These are phyloP conservation scores for Dryas iulia DNA, from an alignment of 1,140 invertebrate genomes.

Conservation along the genomic window DNA sequence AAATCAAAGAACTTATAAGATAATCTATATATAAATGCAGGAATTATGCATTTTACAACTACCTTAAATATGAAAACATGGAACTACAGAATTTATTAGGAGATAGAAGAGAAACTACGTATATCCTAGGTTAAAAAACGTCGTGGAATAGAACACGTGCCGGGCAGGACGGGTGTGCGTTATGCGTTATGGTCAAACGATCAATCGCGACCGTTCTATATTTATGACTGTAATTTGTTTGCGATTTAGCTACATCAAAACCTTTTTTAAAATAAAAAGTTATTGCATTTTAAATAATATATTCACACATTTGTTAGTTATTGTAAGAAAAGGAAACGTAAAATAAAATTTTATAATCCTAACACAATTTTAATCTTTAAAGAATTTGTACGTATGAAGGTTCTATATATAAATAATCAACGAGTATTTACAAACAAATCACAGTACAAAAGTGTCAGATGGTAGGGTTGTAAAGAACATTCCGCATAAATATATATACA, in stretches of 20 bases:
- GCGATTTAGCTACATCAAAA: not conserved
- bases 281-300: not conserved
- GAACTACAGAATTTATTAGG: conserved; percentile 27
- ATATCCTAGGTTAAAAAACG: conserved; percentile 32
- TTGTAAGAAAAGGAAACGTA: not conserved
- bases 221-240: conserved; percentile 37
- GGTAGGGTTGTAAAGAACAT: not conserved
- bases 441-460: conserved; percentile 18
- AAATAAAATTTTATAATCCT: not conserved
- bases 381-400: not conserved
- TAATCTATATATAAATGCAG: not conserved
- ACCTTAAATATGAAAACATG: conserved; percentile 20
- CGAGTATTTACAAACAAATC: conserved; percentile 32
- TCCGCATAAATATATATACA: not conserved
- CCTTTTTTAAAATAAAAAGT: not conserved
- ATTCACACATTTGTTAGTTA: not conserved
- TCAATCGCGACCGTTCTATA: conserved; percentile 13
- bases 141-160: conserved; percentile 77
- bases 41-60: not conserved
- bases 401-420: not conserved
- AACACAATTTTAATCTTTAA: not conserved
- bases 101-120: conserved; percentile 29
- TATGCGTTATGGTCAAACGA: conserved; percentile 49
- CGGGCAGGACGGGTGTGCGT: conserved; percentile 72
- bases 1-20: not conserved